phyloP scores from a whole-genome alignment of 2,888 invertebrate genomes.

The Kryphioiulus occultus region DNA sequence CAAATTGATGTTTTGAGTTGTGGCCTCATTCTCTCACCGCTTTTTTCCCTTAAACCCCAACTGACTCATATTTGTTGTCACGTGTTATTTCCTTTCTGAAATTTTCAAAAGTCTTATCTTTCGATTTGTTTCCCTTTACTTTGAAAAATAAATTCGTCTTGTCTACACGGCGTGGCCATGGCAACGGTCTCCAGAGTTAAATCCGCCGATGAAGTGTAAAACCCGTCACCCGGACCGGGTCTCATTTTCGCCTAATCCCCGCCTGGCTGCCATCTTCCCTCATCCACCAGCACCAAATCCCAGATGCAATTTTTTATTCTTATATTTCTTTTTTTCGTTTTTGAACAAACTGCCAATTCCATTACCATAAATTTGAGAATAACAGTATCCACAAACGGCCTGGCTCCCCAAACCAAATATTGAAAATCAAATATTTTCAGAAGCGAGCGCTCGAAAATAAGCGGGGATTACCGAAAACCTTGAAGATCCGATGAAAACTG shows the following conservation, averaged over 20 bases:
- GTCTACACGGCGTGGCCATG: not conserved
- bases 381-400: not conserved
- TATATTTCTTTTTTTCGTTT: not conserved
- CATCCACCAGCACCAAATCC: not conserved
- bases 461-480: not conserved
- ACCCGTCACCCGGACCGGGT: not conserved
- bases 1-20: not conserved
- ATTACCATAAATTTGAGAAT: conserved; percentile 21
- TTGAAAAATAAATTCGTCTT: conserved; percentile 29
- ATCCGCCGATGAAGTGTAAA: conserved; percentile 11
- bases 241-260: not conserved
- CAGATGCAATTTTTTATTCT: not conserved
- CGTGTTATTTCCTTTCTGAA: conserved; percentile 19
- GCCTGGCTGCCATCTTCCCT: not conserved
- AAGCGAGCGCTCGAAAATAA: not conserved
- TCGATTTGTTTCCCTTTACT: conserved; percentile 18
- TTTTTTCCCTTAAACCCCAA: not conserved
- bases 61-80: conserved; percentile 7
- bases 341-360: not conserved
- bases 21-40: not conserved
- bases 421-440: not conserved
- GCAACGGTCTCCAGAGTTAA: not conserved
- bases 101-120: conserved; percentile 7
- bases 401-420: not conserved
- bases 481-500: not conserved